Evolutionary conservation across 2,113 vertebrate genomes (phyloP).

Genomic region (Lepus americanus): DNA sequence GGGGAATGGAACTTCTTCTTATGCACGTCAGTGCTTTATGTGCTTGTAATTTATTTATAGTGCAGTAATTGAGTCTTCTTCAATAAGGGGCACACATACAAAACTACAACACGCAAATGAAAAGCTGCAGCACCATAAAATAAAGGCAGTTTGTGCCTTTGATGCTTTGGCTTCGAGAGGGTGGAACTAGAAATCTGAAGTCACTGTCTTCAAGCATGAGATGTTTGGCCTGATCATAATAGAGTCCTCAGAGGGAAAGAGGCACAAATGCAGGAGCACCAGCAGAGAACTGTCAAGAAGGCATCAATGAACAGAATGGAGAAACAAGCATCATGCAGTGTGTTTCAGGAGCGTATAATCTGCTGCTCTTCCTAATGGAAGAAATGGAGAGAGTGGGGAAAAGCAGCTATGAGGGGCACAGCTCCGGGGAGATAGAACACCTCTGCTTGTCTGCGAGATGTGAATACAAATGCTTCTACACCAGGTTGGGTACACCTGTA

Average conservation of each 20-base stretch:
- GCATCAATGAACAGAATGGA: neutral
- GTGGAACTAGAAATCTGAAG: neutral
- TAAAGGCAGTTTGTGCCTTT: neutral
- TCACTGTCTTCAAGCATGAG: neutral
- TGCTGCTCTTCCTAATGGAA: neutral
- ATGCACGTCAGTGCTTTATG: neutral
- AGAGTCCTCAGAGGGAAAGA: neutral
- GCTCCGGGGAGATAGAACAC: neutral
- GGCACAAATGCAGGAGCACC: neutral
- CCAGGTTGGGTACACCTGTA: no score
- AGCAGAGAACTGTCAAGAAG: neutral
- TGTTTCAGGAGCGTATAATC: no score
- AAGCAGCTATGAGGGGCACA: neutral
- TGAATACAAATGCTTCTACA: no score
- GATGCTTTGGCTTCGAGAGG: neutral
- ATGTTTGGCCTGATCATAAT: neutral
- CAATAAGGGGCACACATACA: neutral
- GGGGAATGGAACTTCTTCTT: neutral
- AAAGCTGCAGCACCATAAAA: neutral
- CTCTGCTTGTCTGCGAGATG: neutral
- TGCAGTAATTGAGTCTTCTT: neutral
- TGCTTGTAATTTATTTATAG: neutral
- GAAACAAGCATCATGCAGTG: neutral
- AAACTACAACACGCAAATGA: neutral
- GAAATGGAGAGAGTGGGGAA: neutral